Base-by-base conservation (phyloP, 2,888 invertebrate genomes). In the Drosophila limbata region DNA sequence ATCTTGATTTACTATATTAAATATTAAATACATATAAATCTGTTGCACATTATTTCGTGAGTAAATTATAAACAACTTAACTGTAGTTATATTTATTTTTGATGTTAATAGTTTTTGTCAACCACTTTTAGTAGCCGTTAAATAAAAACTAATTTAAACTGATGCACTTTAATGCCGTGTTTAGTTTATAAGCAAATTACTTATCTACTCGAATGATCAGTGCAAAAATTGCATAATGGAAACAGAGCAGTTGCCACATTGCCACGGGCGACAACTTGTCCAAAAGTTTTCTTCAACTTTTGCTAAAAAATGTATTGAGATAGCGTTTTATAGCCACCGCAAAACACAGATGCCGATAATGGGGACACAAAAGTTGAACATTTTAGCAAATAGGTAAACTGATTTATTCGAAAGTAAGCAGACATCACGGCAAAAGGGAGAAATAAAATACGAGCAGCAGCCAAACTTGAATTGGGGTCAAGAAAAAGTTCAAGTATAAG, bases 261-360 rank as follows among this genome's bases (percentile, higher is more conserved):
- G 63, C 69, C 56, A 40, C 13, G 19, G 17, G 73, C 59, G 57
- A 66, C 51, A 77, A 73, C 53, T 65, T 77, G 39, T 21, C 13
- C 19, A 48, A 48, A 66, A 79, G 61, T 37, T 79, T 68, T 55
- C 19, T 10, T 4, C 48, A 68, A 61, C 45, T 77, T 68, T 40
- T 4, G 28, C 56, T 21, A 47, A 44, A 50, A 64, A 59, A 57
- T 62, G 21, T 33, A 44, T 31, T 11, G 37, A 52, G 64, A 60
- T 71, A 71, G 40, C 66, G 19, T 62, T 67, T 63, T 55, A 55
- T 47, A 35, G 53, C 10, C 28, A 56, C 21, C 11, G 51, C 21
- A 45, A 65, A 62, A 9, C 39, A 52, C 48, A 50, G 66, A 62
- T 56, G 50, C 48, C 66, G 74, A 77, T 79, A 80, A 77, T 77